Conservation (phyloP, 2,113 vertebrate genomes). For the Lutjanus erythropterus region DNA sequence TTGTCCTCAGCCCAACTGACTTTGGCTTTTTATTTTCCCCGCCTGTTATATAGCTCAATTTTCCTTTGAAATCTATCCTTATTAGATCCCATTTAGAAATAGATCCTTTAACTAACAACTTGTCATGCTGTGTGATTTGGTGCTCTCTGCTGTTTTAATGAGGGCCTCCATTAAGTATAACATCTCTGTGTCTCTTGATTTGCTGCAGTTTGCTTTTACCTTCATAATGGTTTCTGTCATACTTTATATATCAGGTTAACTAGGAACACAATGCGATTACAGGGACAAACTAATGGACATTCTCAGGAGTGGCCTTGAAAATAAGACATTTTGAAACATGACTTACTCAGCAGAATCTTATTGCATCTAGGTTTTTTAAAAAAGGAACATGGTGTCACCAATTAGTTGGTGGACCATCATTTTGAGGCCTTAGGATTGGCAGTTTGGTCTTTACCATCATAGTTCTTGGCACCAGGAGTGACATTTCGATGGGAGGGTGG, state of each 20-base stretch:
- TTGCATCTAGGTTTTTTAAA: not conserved
- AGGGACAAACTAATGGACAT: not conserved
- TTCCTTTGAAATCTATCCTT: constrained; percentile 29
- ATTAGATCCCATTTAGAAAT: constrained; percentile 27
- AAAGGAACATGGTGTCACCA: no score
- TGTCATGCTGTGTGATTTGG: constrained; percentile 37
- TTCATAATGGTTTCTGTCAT: constrained; percentile 1
- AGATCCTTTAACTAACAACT: constrained; percentile 7
- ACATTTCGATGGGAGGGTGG: no score
- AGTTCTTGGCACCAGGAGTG: no score
- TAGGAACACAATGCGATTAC: not conserved
- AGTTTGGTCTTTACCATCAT: no score
- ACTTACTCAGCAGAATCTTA: not conserved
- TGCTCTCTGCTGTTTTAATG: constrained; percentile 54
- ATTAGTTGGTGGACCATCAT: no score
- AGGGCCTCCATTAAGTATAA: constrained; percentile 20
- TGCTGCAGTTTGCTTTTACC: constrained; percentile 33
- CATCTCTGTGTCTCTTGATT: constrained; percentile 27
- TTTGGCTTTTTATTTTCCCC: not conserved
- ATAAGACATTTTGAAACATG: not conserved
- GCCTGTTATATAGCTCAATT: not conserved
- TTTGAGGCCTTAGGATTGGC: no score
- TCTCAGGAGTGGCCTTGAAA: not conserved
- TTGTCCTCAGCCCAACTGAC: not conserved
- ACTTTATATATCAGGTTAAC: not conserved